A percentile compares a stretch with the other conserved stretches of the same genome.
phyloP scores from a whole-genome alignment of 1,140 invertebrate species.

The Drosophila burlai region DNA sequence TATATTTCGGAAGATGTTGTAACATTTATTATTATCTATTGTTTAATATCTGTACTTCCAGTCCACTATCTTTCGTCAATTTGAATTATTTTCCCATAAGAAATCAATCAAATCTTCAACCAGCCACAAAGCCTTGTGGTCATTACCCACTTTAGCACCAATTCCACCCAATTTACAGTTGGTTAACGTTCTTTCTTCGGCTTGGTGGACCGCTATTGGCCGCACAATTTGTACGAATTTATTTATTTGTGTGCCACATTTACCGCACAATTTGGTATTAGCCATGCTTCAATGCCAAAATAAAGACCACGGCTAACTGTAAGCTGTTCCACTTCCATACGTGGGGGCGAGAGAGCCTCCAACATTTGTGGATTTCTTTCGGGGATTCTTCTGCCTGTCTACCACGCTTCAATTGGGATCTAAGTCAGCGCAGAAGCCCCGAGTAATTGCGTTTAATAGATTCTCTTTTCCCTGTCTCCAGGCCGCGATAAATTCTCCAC shows the following conservation, averaged over 20 bases:
- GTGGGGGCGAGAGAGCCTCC: conserved; percentile 19
- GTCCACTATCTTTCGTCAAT: too few relatives aligned
- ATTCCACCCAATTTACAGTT: conserved; percentile 32
- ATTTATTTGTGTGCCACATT: conserved; percentile 70
- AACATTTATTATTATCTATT: neutral
- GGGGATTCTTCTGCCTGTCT: conserved; percentile 32
- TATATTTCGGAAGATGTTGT: neutral
- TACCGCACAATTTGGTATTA: conserved; percentile 69
- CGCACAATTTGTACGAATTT: conserved; percentile 72
- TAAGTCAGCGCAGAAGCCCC: conserved; percentile 47
- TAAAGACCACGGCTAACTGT: conserved; percentile 58
- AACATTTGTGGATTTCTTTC: conserved; percentile 49
- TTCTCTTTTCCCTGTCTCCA: neutral
- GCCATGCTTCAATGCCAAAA: conserved; percentile 49
- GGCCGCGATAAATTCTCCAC: conserved; percentile 44
- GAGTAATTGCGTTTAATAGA: conserved; percentile 74
- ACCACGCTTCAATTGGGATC: conserved; percentile 63
- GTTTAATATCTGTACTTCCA: neutral
- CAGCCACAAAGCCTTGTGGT: conserved; percentile 4
- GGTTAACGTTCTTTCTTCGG: conserved; percentile 26
- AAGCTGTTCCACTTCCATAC: conserved; percentile 63
- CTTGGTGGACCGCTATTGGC: conserved; percentile 69
- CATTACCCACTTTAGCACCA: conserved; percentile 25
- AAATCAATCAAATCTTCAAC: conserved; percentile 9
- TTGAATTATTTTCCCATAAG: neutral